Evolutionary conservation across 2,888 invertebrate genomes (phyloP).

Genomic region (Polyploca ridens): DNA sequence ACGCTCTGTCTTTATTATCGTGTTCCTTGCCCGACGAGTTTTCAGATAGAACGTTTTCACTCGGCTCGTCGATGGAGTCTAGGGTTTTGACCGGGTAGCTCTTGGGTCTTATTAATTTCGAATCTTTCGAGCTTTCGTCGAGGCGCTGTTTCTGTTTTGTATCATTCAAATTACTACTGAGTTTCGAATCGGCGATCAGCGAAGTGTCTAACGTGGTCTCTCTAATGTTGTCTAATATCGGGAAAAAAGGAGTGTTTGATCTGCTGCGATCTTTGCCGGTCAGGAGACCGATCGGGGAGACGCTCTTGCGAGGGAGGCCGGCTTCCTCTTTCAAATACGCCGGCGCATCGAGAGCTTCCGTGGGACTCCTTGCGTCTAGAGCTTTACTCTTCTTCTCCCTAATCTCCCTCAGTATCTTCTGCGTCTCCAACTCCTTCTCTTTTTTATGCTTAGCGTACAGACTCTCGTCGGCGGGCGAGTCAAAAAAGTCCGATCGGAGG

Average conservation of each 20-base stretch:
- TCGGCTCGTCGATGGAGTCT: conserved; percentile 59
- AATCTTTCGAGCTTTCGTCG: conserved; percentile 65
- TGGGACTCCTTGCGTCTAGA: conserved; percentile 59
- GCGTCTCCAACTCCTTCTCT: conserved; percentile 88
- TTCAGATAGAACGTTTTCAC: conserved; percentile 45
- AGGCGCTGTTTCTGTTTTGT: conserved; percentile 48
- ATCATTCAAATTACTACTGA: conserved; percentile 38
- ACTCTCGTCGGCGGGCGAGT: conserved; percentile 87
- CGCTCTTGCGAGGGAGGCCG: conserved; percentile 56
- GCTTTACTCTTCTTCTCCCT: conserved; percentile 84
- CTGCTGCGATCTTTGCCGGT: conserved; percentile 73
- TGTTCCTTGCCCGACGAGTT: conserved; percentile 44
- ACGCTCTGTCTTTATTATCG: conserved; percentile 50
- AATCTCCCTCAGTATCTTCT: conserved; percentile 87
- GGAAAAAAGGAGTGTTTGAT: conserved; percentile 78
- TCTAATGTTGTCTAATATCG: conserved; percentile 79
- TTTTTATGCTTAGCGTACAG: conserved; percentile 85
- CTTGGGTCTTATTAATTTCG: conserved; percentile 81
- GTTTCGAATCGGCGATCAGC: conserved; percentile 38
- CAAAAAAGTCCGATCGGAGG: conserved; percentile 91
- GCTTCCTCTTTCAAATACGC: conserved; percentile 52
- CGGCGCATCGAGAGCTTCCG: conserved; percentile 47
- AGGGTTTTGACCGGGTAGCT: conserved; percentile 83
- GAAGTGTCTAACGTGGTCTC: conserved; percentile 65
- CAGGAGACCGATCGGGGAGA: conserved; percentile 65